Base-by-base conservation (phyloP, 2,888 invertebrate genomes). In the Agrochola lota region DNA sequence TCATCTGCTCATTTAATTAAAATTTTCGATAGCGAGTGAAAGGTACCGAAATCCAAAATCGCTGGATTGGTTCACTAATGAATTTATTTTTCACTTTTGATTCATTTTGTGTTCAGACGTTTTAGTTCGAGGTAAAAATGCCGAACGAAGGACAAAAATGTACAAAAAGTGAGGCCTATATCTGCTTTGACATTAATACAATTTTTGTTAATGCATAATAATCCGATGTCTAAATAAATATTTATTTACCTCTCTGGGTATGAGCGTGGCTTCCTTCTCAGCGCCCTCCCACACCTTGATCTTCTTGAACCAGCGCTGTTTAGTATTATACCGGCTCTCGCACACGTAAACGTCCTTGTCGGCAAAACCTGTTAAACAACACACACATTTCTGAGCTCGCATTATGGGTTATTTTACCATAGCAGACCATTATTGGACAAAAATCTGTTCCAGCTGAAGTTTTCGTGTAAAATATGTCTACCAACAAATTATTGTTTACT, bases 301-400 rank as follows among this genome's bases (percentile, higher is more conserved):
- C 95, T 99, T 99, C 95, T 99, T 99, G 95, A 99, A 99, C 89
- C 98, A 98, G 81, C 99, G 97, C 59, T 98, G 97, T 89, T 98
- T 98, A 0, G 98, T 98, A 87, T 98, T 98, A 95, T 99, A 99
- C 9, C 99, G 97, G 30, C 99, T 99, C 95, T 99, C 99, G 94
- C 99, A 99, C 0, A 99, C 99, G 92, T 98, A 99, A 1, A 99
- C 98, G 94, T 99, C 99, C 91, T 99, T 99, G 83, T 99, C 99
- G 0, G 98, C 97, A 91, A 98, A 98, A 35, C 98, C 98, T 97
- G 85, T 1, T 68, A 43, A 26, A 71, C 40, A 62, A 77, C 30
- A 77, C 4, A 60, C 9, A 60, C 15, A 15, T 23, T 55, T 74
- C 20, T 62, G 5, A n/a, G 4, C 26, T 20, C 17, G 12, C 2